phyloP scores from a whole-genome alignment of 2,888 invertebrate species.

The Eubasilissa splendida region DNA sequence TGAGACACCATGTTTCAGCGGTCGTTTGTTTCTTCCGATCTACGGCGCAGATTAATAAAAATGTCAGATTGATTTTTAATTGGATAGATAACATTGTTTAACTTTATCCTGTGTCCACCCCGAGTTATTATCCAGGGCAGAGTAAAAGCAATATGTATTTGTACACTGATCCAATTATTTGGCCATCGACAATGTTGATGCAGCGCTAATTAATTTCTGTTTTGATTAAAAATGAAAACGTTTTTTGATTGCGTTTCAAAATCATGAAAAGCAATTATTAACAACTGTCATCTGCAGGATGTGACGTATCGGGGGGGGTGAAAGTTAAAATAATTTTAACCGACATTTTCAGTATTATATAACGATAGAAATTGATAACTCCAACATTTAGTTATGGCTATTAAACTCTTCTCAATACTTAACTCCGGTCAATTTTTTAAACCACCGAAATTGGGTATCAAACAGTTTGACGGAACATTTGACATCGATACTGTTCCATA shows the following conservation, averaged over 20 bases:
- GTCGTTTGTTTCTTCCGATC: conserved; percentile 17
- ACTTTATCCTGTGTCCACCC: background rate
- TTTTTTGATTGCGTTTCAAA: conserved; percentile 7
- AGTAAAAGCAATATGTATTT: conserved; percentile 23
- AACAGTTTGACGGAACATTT: no score
- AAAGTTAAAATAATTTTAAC: no score
- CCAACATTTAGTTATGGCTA: no score
- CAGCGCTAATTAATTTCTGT: background rate
- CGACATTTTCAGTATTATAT: no score
- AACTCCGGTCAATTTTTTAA: no score
- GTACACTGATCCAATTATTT: background rate
- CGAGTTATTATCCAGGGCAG: conserved; percentile 11
- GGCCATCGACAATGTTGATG: conserved; percentile 1
- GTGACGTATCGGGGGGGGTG: no score
- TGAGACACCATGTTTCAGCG: background rate
- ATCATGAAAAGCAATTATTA: no score
- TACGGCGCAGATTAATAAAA: conserved; percentile 10
- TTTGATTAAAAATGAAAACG: background rate
- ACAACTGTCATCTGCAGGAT: no score
- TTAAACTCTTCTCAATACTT: no score
- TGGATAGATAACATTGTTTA: conserved; percentile 25
- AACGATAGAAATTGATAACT: no score
- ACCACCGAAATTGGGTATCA: no score
- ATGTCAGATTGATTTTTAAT: conserved; percentile 38
- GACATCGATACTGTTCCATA: no score